Evolutionary conservation across 2,797 vertebrate genomes (phyloP).

Genomic region (Macropus fuliginosus): DNA sequence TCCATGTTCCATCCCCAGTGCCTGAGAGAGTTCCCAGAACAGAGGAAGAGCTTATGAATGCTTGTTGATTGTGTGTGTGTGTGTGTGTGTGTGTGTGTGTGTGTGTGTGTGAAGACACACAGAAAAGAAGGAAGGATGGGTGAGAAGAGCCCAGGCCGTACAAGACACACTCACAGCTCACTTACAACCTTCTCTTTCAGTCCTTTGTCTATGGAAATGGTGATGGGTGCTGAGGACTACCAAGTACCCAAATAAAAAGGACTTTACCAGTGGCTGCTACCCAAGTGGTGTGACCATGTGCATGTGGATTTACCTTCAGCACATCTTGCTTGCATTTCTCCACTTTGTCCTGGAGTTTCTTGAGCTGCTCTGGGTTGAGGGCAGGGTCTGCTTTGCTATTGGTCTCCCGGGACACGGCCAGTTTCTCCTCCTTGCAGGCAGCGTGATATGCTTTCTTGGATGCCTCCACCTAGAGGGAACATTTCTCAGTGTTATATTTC

Average conservation of each 20-base stretch:
- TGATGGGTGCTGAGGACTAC: neutral
- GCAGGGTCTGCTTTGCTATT: slow-evolving; percentile 95
- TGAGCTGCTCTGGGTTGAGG: slow-evolving; percentile 94
- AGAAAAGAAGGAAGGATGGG: neutral
- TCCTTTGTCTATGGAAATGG: neutral
- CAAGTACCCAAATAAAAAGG: too few relatives aligned
- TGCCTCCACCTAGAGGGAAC: slow-evolving; percentile 87
- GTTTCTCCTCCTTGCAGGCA: slow-evolving; percentile 97
- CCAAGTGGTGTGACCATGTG: accelerated
- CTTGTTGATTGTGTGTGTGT: too few relatives aligned
- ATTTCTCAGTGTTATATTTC: neutral
- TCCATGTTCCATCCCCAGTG: too few relatives aligned
- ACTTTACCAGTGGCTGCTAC: accelerated
- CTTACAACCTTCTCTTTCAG: too few relatives aligned
- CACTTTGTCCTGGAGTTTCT: slow-evolving; percentile 98
- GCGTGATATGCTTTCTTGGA: slow-evolving; percentile 95
- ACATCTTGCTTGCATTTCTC: slow-evolving; percentile 97
- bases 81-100: too few relatives aligned
- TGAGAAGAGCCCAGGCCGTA: too few relatives aligned
- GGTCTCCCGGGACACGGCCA: slow-evolving; percentile 93
- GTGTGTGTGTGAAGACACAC: neutral
- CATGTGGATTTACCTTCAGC: slow-evolving; percentile 89
- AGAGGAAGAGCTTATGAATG: too few relatives aligned
- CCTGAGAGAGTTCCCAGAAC: too few relatives aligned
- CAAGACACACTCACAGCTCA: neutral